Evolutionary conservation across 2,888 invertebrate species (phyloP), one percentile per base, ranked within the genome.

Genomic region (Trypoxylon attenuatum): DNA sequence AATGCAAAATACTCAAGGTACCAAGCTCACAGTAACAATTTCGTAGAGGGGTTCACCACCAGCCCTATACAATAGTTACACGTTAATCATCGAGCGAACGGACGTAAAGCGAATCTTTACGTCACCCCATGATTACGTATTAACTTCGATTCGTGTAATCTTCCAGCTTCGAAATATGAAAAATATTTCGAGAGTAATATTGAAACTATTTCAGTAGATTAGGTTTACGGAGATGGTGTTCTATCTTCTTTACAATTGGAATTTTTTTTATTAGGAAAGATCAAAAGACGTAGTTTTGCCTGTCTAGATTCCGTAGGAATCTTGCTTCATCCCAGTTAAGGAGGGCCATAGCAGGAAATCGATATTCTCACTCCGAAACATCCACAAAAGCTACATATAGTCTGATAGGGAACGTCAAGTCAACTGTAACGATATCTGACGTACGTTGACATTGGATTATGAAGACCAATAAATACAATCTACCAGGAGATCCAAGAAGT

Each of bases 271-370:
- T 33, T 38, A n/a, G 16, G 50, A 67, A 60, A 50, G 46, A 46
- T 38, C 55, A 41, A 45, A 68, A 49, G 38, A 47, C 21, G n/a
- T n/a, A 63, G 16, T 41, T 29, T 21, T 47, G 33, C 43, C 13
- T 33, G 55, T 51, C 8, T 52, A 29, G 39, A 38, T 67, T 59
- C 43, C 59, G 29, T 16, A 38, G 53, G 18, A 66, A 56, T 66
- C 66, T 45, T 39, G 54, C 49, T 49, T 50, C 56, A 57, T 51
- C 51, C 46, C 27, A 57, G 47, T 64, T 53, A 69, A 62, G 60
- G 58, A 67, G 69, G 65, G 68, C 58, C 56, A 63, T n/a, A 69
- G 71, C 71, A 70, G 78, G 76, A 80, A 80, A 79, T 80, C 80
- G 76, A 79, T 80, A 77, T 76, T 76, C 75, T 73, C 75, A 54